A percentile compares a stretch with the other conserved stretches of the same genome.
Evolutionary conservation across 2,888 invertebrate genomes (phyloP).

Genomic region (Deilephila elpenor): DNA sequence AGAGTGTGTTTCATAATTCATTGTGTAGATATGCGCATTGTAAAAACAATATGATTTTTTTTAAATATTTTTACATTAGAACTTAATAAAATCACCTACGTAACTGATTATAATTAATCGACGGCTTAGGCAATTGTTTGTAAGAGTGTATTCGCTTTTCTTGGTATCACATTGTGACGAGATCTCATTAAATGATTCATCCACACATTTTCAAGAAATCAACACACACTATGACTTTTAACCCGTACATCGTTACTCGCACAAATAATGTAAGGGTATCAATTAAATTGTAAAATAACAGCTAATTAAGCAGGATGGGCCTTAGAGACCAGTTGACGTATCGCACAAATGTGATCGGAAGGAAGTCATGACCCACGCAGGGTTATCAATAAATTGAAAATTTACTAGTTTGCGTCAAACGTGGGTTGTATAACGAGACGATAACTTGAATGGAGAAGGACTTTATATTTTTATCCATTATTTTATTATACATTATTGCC

Average conservation of each 20-base stretch:
- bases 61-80: too few species aligned
- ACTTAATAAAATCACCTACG: too few species aligned
- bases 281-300: constrained; percentile 17
- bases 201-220: background rate
- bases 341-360: constrained; percentile 29
- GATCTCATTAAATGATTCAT: too few species aligned
- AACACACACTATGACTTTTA: background rate
- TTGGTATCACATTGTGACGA: too few species aligned
- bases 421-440: constrained; percentile 15
- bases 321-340: constrained; percentile 24
- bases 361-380: constrained; percentile 23
- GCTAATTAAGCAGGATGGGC: constrained; percentile 20
- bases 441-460: background rate
- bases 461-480: too few species aligned
- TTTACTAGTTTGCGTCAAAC: constrained; percentile 27
- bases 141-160: too few species aligned
- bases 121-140: too few species aligned
- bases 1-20: too few species aligned
- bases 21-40: too few species aligned
- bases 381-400: constrained; percentile 29
- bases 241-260: background rate
- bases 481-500: too few species aligned
- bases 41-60: too few species aligned
- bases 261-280: constrained; percentile 10
- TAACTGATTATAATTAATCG: too few species aligned